Evolutionary conservation across 2,113 vertebrate species (phyloP).

Genomic region (Talpa occidentalis): DNA sequence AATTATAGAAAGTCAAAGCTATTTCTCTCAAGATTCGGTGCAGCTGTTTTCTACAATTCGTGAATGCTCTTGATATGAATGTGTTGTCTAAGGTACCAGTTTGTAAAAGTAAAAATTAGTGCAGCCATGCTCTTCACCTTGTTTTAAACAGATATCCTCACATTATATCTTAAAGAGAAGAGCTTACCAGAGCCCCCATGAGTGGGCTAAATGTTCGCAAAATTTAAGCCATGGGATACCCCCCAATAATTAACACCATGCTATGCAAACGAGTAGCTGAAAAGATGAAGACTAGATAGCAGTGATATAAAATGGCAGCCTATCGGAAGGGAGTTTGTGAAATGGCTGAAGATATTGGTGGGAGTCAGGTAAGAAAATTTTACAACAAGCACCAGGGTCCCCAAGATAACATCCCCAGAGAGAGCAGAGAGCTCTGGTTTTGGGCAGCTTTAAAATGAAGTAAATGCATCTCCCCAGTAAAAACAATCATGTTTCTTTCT

Average conservation of each 20-base stretch:
- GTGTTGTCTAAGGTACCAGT: slow-evolving; percentile 76
- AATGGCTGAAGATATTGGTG: neutral
- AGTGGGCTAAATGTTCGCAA: slow-evolving; percentile 75
- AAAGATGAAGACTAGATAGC: slow-evolving; percentile 69
- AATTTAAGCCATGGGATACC: slow-evolving; percentile 76
- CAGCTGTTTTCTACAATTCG: slow-evolving; percentile 79
- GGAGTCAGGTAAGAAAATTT: neutral
- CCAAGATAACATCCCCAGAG: neutral
- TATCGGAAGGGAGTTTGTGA: slow-evolving; percentile 2
- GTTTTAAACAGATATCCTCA: slow-evolving; percentile 79
- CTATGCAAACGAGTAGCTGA: slow-evolving; percentile 74
- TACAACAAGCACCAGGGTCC: neutral
- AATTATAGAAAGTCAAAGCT: slow-evolving; percentile 81
- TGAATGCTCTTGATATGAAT: slow-evolving; percentile 78
- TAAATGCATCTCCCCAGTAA: neutral
- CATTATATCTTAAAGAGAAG: slow-evolving; percentile 67
- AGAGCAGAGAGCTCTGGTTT: neutral
- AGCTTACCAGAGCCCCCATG: slow-evolving; percentile 75
- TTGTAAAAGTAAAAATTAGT: slow-evolving; percentile 81
- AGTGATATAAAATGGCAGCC: slow-evolving; percentile 68
- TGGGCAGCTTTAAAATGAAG: slow-evolving; percentile 53
- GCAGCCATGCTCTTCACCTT: slow-evolving; percentile 69
- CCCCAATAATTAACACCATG: slow-evolving; percentile 71
- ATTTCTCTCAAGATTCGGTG: slow-evolving; percentile 79
- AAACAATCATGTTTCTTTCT: slow-evolving; percentile 60